Base-by-base conservation (phyloP, 2,797 vertebrate genomes). In the Danio choprae region DNA sequence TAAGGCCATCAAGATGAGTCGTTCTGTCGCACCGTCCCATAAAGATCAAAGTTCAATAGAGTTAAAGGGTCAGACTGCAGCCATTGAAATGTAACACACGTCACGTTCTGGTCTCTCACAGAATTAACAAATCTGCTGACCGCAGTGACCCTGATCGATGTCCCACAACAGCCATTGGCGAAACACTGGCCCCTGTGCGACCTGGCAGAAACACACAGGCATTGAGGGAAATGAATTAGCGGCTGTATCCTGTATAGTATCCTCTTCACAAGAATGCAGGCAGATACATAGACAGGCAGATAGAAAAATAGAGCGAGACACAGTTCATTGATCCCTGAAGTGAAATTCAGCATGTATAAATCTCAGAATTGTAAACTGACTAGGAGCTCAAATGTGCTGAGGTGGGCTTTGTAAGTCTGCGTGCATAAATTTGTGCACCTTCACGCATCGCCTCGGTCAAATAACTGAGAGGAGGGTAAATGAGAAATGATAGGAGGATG, bases 311-410 rank as follows among this genome's bases (percentile, higher is more conserved):
- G 41, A 73, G 69, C 10, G 8, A 79, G 67, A 72, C 59, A 51
- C 72, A 16, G 78, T 46, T 62, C 59, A 73, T 46, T 58, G 69
- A 73, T 72, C 69, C 10, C 40, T 46, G 43, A 73, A 73, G 69
- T 80, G 48, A 80, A 80, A 65, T 65, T 72, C 78, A 80, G 68
- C 78, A 80, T 64, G 59, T 80, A 44, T 65, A 58, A 80, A 65
- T 64, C 68, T 58, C 59, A 65, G 58, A 65, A 80, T 64, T 79
- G 38, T 72, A 56, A 20, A 72, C 59, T 71, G 59, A 72, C 59
- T 55, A 48, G 72, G 46, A 77, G 44, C 74, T 53, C 8, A 51
- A 70, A 81, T 74, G 22, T 81, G 80, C 80, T 76, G 80, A 70
- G 65, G 63, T 69, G 44, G 71, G 16, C 18, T 79, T 63, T 41